Evolutionary conservation across 1,140 invertebrate genomes (phyloP).

Genomic region (Neoseiulus cucumeris): DNA sequence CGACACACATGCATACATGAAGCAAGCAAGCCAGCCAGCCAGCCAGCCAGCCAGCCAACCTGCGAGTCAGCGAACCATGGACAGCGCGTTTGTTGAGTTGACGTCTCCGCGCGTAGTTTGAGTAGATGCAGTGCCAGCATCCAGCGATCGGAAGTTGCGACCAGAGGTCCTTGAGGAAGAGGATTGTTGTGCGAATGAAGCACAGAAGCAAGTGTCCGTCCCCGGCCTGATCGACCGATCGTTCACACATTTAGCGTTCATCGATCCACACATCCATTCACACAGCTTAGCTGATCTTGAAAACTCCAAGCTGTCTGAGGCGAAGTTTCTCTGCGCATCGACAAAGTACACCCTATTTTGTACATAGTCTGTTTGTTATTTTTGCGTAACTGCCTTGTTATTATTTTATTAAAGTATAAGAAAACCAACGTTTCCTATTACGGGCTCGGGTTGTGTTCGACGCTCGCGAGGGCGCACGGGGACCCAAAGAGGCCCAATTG

Average conservation of each 20-base stretch:
- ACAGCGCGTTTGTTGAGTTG: background rate
- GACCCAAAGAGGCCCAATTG: background rate
- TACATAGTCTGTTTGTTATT: slow-evolving; percentile 4
- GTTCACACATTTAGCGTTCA: too few relatives aligned
- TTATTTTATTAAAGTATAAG: background rate
- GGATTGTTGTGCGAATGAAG: too few relatives aligned
- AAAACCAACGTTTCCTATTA: background rate
- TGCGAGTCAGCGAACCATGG: background rate
- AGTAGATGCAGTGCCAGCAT: too few relatives aligned
- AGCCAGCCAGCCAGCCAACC: background rate
- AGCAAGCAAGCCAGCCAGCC: too few relatives aligned
- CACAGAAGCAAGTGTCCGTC: too few relatives aligned
- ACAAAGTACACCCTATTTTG: background rate
- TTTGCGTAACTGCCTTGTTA: slow-evolving; percentile 2
- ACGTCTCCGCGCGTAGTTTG: too few relatives aligned
- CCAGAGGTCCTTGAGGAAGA: too few relatives aligned
- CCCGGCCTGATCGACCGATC: too few relatives aligned
- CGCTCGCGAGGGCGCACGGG: background rate
- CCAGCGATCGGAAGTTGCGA: too few relatives aligned
- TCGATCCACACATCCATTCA: background rate
- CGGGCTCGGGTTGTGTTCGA: background rate
- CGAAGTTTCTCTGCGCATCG: background rate
- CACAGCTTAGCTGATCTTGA: background rate
- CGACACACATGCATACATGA: too few relatives aligned
- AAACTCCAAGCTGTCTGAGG: background rate